These are phyloP conservation scores for Bombus sibiricus DNA, from an alignment of 1,140 invertebrate genomes.

Conservation along the genomic window DNA sequence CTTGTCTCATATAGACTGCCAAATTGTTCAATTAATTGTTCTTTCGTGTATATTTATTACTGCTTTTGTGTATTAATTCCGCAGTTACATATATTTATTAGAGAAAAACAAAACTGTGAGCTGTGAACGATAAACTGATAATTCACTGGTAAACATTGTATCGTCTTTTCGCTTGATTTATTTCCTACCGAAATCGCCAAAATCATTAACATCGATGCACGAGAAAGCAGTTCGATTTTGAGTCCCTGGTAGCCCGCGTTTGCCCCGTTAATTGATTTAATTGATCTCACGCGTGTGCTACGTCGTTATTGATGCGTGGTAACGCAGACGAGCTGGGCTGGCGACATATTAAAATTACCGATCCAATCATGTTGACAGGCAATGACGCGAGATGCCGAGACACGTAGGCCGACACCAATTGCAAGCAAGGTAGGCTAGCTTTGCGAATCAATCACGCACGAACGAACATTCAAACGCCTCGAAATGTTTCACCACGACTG, in stretches of 20 bases:
- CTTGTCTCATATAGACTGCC: no score
- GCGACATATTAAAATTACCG: constrained; percentile 69
- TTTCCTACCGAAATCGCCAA: neutral
- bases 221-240: neutral
- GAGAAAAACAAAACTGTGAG: no score
- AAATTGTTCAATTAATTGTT: no score
- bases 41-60: no score
- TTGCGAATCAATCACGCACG: constrained; percentile 55
- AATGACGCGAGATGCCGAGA: constrained; percentile 64
- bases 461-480: constrained; percentile 37
- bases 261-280: constrained; percentile 68
- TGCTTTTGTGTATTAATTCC: no score
- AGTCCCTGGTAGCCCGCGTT: constrained; percentile 1
- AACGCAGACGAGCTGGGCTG: neutral
- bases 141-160: no score
- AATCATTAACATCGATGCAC: neutral
- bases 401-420: constrained; percentile 48
- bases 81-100: no score
- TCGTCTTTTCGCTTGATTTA: neutral
- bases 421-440: constrained; percentile 30
- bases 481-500: constrained; percentile 35
- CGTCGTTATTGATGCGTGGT: constrained; percentile 68
- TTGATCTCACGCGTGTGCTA: constrained; percentile 65
- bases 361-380: constrained; percentile 64
- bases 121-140: no score